Conservation (phyloP, 23 tunicate genomes). For the Corella eumyota region DNA sequence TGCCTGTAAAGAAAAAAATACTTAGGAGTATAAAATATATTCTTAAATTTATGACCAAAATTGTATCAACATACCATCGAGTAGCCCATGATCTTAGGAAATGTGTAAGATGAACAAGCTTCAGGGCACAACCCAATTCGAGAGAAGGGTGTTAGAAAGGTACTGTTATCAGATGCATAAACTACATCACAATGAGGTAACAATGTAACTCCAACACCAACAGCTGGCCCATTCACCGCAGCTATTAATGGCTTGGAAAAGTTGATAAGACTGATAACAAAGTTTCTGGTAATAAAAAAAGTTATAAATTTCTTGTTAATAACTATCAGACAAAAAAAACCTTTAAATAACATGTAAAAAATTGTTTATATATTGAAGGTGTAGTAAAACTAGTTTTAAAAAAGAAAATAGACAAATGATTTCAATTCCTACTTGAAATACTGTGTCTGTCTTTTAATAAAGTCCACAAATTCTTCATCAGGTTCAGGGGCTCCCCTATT, state of each 20-base stretch:
- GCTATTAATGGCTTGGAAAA: slow-evolving; percentile 67
- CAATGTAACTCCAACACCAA: slow-evolving; percentile 57
- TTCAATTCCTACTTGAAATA: too few relatives aligned
- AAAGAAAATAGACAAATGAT: too few relatives aligned
- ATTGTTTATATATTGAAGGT: too few relatives aligned
- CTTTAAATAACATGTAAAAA: too few relatives aligned
- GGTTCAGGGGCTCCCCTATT: background rate
- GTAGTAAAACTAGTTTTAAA: too few relatives aligned
- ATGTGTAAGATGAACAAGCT: slow-evolving; percentile 65
- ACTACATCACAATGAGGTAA: slow-evolving; percentile 54
- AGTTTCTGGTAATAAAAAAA: slow-evolving; percentile 8
- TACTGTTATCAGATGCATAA: slow-evolving; percentile 26
- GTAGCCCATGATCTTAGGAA: slow-evolving; percentile 58
- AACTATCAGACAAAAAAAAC: too few relatives aligned
- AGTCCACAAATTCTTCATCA: too few relatives aligned
- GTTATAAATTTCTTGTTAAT: too few relatives aligned
- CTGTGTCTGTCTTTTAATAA: too few relatives aligned
- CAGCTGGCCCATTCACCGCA: slow-evolving; percentile 83
- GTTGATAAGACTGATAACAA: slow-evolving; percentile 28
- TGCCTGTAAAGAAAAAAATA: slow-evolving; percentile 14
- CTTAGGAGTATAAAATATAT: background rate
- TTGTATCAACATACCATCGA: slow-evolving; percentile 8
- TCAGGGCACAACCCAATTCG: slow-evolving; percentile 52
- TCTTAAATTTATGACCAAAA: background rate
- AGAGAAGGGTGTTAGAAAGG: slow-evolving; percentile 56